phyloP scores from a whole-genome alignment of 2,113 vertebrate species.

The Stigmatopora argus region DNA sequence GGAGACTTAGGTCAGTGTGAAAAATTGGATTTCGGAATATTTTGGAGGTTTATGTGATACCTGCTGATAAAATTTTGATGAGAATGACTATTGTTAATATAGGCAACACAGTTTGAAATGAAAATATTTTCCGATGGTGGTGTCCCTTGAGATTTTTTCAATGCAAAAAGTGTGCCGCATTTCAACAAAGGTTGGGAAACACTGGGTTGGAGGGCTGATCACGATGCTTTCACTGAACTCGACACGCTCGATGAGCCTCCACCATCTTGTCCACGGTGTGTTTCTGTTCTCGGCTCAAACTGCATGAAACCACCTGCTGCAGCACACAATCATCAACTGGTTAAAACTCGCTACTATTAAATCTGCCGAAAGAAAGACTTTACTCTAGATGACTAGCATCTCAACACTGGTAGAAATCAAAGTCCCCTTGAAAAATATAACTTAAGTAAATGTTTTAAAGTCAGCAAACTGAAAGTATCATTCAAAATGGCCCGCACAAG shows the following conservation, averaged over 20 bases:
- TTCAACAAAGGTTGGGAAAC: too few relatives aligned
- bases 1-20: too few relatives aligned
- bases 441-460: neutral
- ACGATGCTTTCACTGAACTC: slow-evolving; percentile 77
- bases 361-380: neutral
- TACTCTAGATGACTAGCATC: too few relatives aligned
- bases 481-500: too few relatives aligned
- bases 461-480: neutral
- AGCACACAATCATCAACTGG: neutral
- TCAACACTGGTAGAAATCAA: neutral
- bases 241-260: slow-evolving; percentile 79
- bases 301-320: slow-evolving; percentile 44
- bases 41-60: too few relatives aligned
- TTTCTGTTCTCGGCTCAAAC: slow-evolving; percentile 73
- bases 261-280: slow-evolving; percentile 80
- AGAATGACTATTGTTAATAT: too few relatives aligned
- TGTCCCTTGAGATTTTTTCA: too few relatives aligned
- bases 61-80: too few relatives aligned
- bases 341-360: neutral
- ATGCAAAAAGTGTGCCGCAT: too few relatives aligned
- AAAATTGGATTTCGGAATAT: too few relatives aligned
- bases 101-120: too few relatives aligned
- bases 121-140: too few relatives aligned
- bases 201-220: neutral
- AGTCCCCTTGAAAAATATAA: neutral